Evolutionary conservation across 2,888 invertebrate genomes (phyloP).

Genomic region (Chalcis sispes): DNA sequence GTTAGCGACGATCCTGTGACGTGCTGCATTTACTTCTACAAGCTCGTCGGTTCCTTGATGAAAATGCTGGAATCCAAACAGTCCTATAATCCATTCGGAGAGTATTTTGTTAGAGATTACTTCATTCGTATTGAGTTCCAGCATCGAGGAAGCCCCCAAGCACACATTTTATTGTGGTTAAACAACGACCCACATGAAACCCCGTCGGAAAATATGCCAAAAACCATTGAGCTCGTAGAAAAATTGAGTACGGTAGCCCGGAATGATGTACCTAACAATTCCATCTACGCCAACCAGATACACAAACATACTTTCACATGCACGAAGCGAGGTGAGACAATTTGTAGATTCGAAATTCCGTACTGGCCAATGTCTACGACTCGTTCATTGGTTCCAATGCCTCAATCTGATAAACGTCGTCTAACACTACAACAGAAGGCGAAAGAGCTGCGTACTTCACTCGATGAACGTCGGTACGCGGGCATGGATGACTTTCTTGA

Average conservation of each 20-base stretch:
- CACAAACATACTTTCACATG: constrained; percentile 68
- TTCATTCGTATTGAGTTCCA: constrained; percentile 58
- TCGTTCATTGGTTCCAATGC: constrained; percentile 61
- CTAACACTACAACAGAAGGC: constrained; percentile 47
- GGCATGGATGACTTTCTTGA: constrained; percentile 59
- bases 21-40: constrained; percentile 65
- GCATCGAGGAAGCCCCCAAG: constrained; percentile 58
- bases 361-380: constrained; percentile 57
- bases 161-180: constrained; percentile 59
- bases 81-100: constrained; percentile 55
- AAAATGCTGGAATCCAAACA: constrained; percentile 46
- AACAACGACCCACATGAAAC: constrained; percentile 55
- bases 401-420: constrained; percentile 46
- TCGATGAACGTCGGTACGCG: constrained; percentile 56
- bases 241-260: constrained; percentile 64
- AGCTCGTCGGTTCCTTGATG: constrained; percentile 55
- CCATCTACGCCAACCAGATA: constrained; percentile 62
- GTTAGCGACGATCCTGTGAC: constrained; percentile 60
- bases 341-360: constrained; percentile 68
- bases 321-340: constrained; percentile 46
- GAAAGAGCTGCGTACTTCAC: constrained; percentile 45
- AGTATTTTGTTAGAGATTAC: constrained; percentile 59
- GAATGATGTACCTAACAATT: constrained; percentile 60
- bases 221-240: constrained; percentile 58
- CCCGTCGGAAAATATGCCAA: too few species aligned